These are phyloP conservation scores for Automeris io DNA, from an alignment of 2,888 invertebrate genomes.

Conservation along the genomic window DNA sequence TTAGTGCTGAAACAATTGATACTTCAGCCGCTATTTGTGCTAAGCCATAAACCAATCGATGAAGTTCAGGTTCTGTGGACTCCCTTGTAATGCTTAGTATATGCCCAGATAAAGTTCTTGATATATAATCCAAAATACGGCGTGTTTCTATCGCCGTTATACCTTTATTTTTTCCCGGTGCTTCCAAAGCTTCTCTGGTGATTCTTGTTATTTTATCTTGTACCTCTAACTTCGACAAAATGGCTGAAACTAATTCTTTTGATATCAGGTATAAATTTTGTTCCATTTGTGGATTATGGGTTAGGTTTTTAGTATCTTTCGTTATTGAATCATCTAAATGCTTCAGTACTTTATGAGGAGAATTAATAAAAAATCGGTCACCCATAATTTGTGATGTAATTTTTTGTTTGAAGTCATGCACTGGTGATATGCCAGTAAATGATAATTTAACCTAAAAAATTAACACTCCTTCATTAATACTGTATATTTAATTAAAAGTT, in stretches of 20 bases:
- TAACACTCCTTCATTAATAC: background rate
- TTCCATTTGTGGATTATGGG: constrained; percentile 62
- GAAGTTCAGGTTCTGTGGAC: constrained; percentile 67
- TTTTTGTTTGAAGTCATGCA: constrained; percentile 56
- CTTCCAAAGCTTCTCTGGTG: constrained; percentile 62
- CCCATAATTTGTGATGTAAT: constrained; percentile 29
- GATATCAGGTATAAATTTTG: constrained; percentile 61
- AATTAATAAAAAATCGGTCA: constrained; percentile 36
- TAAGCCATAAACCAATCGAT: constrained; percentile 63
- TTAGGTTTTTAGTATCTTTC: constrained; percentile 59
- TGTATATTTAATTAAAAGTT: constrained; percentile 8
- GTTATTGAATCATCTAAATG: constrained; percentile 54
- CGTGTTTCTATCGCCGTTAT: constrained; percentile 68
- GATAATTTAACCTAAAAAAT: constrained; percentile 28
- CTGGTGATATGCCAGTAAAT: constrained; percentile 56
- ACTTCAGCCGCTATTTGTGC: constrained; percentile 70
- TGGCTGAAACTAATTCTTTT: constrained; percentile 62
- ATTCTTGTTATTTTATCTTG: constrained; percentile 70
- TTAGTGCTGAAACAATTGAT: constrained; percentile 63
- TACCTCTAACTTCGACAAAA: constrained; percentile 59
- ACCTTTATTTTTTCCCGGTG: constrained; percentile 62
- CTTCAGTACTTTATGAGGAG: constrained; percentile 54
- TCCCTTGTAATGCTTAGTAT: constrained; percentile 58
- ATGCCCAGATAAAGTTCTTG: constrained; percentile 60
- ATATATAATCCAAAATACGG: constrained; percentile 66